Percentiles rank a stretch among this genome's conserved stretches.
These are phyloP conservation scores for Scaptomyza parva DNA, from an alignment of 2,888 invertebrate species.

Conservation along the genomic window DNA sequence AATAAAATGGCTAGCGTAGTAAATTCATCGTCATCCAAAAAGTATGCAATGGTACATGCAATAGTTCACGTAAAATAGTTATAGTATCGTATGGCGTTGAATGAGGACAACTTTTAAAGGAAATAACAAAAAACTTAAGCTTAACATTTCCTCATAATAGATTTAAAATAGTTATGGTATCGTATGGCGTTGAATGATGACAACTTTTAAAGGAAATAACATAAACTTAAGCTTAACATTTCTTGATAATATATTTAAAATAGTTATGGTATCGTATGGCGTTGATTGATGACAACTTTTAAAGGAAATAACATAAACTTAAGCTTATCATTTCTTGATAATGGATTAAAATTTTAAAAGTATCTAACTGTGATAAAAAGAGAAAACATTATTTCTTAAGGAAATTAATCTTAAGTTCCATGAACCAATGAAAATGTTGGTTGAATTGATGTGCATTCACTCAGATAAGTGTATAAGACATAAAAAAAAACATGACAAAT, in stretches of 20 bases:
- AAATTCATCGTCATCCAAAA: conserved; percentile 49
- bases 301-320: neutral
- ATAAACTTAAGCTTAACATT: no score
- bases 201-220: neutral
- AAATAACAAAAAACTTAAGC: neutral
- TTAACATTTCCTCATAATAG: no score
- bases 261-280: conserved; percentile 11
- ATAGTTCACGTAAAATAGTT: conserved; percentile 1
- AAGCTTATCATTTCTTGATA: no score
- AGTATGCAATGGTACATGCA: conserved; percentile 61
- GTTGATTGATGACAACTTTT: conserved; percentile 21
- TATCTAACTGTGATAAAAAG: no score
- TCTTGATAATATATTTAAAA: no score
- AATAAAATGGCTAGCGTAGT: conserved; percentile 33
- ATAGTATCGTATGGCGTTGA: conserved; percentile 20
- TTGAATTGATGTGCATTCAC: no score
- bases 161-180: conserved; percentile 5
- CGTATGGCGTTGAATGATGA: conserved; percentile 19
- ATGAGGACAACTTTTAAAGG: neutral
- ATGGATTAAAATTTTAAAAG: no score
- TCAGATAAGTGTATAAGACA: no score
- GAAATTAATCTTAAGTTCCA: no score
- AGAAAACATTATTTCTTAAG: no score
- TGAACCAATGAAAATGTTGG: no score
- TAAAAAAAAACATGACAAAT: no score